Percentiles rank a stretch among this genome's conserved stretches.
These are phyloP conservation scores for Metalampra italica DNA, from an alignment of 2,888 invertebrate species.

Conservation along the genomic window DNA sequence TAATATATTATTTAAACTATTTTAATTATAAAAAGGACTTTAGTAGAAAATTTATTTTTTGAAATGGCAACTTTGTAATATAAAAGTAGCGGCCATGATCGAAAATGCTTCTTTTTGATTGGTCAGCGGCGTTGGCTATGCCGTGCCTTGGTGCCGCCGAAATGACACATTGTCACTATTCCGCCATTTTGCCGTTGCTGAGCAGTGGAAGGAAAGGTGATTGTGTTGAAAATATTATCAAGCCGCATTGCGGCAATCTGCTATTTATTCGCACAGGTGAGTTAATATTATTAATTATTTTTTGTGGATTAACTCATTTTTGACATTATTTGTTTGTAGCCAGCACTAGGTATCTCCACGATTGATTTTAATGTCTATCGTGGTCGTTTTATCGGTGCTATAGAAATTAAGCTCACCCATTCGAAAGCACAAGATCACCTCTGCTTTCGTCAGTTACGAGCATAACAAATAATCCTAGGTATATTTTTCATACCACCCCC, in stretches of 20 bases:
- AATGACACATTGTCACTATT: slow-evolving; percentile 34
- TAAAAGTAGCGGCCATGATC: slow-evolving; percentile 51
- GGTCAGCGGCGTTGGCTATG: slow-evolving; percentile 35
- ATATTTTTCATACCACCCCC: slow-evolving; percentile 9
- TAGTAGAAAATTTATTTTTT: slow-evolving; percentile 11
- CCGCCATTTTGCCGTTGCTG: slow-evolving; percentile 60
- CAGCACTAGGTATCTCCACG: slow-evolving; percentile 82
- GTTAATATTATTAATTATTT: slow-evolving; percentile 14
- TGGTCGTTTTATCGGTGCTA: slow-evolving; percentile 81
- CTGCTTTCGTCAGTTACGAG: slow-evolving; percentile 76
- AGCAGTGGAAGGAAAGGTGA: slow-evolving; percentile 18
- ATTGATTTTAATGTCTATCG: slow-evolving; percentile 55
- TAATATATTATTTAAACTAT: slow-evolving; percentile 12
- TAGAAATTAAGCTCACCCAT: slow-evolving; percentile 71
- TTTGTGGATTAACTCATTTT: not conserved
- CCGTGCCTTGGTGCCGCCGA: slow-evolving; percentile 10
- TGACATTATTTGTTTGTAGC: slow-evolving; percentile 1
- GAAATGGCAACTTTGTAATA: slow-evolving; percentile 50
- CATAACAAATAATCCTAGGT: slow-evolving; percentile 49
- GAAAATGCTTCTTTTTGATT: slow-evolving; percentile 62
- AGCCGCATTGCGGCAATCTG: slow-evolving; percentile 64
- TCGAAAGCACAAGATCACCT: slow-evolving; percentile 61
- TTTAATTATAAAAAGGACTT: too few relatives aligned
- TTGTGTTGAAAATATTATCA: slow-evolving; percentile 34
- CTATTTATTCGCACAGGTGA: slow-evolving; percentile 40